Base-by-base conservation (phyloP, 2,797 vertebrate genomes). In the Diplodus sargus region DNA sequence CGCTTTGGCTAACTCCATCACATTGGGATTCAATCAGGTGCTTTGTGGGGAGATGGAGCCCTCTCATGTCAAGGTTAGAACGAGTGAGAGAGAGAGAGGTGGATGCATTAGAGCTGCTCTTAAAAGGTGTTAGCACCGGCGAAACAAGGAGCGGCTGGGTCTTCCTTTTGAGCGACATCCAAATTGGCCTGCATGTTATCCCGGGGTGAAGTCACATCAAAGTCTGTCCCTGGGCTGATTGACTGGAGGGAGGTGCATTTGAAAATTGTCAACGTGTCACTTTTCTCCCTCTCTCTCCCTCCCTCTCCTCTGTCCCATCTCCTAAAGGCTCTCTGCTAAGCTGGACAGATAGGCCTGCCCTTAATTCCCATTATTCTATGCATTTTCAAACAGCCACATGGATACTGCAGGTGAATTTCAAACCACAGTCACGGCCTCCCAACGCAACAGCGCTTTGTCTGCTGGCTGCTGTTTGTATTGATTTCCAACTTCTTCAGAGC, bases 281-380 rank as follows among this genome's bases (percentile, higher is more conserved):
- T 79, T 84, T 77, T 70, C 15, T 78, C 54, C 34, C 58, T 57
- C 45, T 8, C 67, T 6, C 54, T 43, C 43, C 39, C 39, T 70
- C 39, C 23, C 60, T 18, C 18, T 17, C 2, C 39, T 59, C 79
- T 18, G n/a, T 51, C 51, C 62, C 73, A 72, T 83, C 78, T 71
- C 69, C 87, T 82, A 76, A 48, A 67, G 74, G 64, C 78, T 7
- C 75, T 77, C 67, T 43, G 60, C 81, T 86, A 73, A 89, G 10
- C 76, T 63, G 70, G 71, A 71, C 60, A 76, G 83, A 91, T 88
- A 77, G 83, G 43, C 39, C 0, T 18, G 56, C 39, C 56, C 51
- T 85, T 89, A 86, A 90, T 87, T 85, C 68, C 49, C 81, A 90
- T 89, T 84, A 88, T 85, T 87, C 75, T 52, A 71, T 90, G 87